These are phyloP conservation scores for Platycheirus albimanus DNA, from an alignment of 2,888 invertebrate species.

Conservation along the genomic window DNA sequence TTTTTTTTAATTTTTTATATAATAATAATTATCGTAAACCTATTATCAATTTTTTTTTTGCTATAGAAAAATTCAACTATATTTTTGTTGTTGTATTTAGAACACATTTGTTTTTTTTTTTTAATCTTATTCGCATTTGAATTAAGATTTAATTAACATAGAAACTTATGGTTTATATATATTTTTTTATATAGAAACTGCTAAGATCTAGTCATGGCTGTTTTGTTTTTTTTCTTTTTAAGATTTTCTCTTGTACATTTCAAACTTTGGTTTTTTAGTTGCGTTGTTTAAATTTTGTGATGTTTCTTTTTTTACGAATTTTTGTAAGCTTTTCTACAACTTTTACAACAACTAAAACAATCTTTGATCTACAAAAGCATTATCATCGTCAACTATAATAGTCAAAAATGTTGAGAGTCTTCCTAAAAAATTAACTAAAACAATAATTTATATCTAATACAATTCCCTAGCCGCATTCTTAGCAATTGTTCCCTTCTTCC, in stretches of 20 bases:
- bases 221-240: too few species aligned
- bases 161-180: constrained; percentile 10
- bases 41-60: constrained; percentile 69
- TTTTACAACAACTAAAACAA: too few species aligned
- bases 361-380: constrained; percentile 3
- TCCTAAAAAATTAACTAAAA: constrained; percentile 62
- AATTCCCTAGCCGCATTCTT: constrained; percentile 73
- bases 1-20: constrained; percentile 79
- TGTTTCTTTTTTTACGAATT: neutral
- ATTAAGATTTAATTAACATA: constrained; percentile 23
- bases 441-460: constrained; percentile 75
- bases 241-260: neutral
- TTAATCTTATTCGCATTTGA: constrained; percentile 37
- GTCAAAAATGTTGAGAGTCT: too few species aligned
- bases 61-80: constrained; percentile 66
- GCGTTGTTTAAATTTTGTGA: neutral
- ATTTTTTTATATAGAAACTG: constrained; percentile 15
- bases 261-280: neutral
- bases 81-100: constrained; percentile 54
- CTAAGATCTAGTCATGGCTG: constrained; percentile 51
- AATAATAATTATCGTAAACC: constrained; percentile 57
- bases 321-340: neutral
- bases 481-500: constrained; percentile 79
- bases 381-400: too few species aligned
- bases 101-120: constrained; percentile 60